Evolutionary conservation across 1,140 invertebrate species (phyloP), one percentile per base, ranked within the genome.

Genomic region (Zaprionus davidi): DNA sequence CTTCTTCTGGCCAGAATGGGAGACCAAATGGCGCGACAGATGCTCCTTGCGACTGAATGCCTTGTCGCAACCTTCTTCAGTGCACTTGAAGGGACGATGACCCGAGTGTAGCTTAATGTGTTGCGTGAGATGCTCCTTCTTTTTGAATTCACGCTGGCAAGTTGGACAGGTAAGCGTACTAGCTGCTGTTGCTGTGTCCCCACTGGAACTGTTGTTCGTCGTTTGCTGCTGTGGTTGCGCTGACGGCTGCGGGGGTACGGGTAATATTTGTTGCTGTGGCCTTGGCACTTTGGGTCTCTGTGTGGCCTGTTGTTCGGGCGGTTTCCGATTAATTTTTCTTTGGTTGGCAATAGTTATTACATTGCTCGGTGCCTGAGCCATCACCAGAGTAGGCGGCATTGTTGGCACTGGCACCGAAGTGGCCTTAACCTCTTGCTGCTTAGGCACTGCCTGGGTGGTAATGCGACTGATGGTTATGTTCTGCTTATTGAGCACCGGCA

Each of bases 61-160:
- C 91, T 96, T 97, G 6, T 94, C 93, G 88, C 96, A 97, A 2
- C 94, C 94, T 0, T 93, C 93, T 62, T 94, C 90, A 3, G 90
- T 88, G 72, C 96, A 96, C 12, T 94, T 94, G 75, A 95, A 96
- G 0, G 96, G 95, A 34, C 95, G 79, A 12, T 92, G 31, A 0
- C 96, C 96, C 0, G 95, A 96, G 82, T 97, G 96, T 5, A 95
- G 95, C 9, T 96, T 95, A 63, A 95, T 94, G 78, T 97, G 97
- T 41, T 96, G 93, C 2, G 95, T 94, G n/a, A 97, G 92, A 81
- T 96, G 95, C 71, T 96, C 96, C 71, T 96, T 96, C 3, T 95
- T 94, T 74, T 95, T 96, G 81, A 97, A 97, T 1, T 94, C 94
- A 88, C 96, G 96, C 0, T 94, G 93, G 86, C 96, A 97, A 1